Base-by-base conservation (phyloP, 2,797 vertebrate species). In the Platalea minor region DNA sequence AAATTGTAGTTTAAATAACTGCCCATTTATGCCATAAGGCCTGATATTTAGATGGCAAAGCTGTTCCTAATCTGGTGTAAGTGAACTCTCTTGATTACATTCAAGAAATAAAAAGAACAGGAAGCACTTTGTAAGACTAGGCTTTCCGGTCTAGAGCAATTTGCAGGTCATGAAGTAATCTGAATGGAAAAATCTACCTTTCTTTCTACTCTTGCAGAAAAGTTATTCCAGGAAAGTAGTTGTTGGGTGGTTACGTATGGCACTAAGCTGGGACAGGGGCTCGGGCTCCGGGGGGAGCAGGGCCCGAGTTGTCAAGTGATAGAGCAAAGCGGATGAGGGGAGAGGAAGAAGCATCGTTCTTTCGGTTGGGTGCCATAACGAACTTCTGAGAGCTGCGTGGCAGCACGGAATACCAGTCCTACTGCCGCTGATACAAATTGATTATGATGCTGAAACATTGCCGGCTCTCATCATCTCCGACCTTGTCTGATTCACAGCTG, bases 401-500 rank as follows among this genome's bases (percentile, higher is more conserved):
- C 88, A 85, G 89, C 70, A 15, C 33, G 3, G 54, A 54, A 84
- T 33, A 13, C 81, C 92, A 11, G 4, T 88, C 85, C 54, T 53
- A 6, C 75, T 41, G 51, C 72, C 89, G 85, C 72, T 69, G 87
- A 92, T 91, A 51, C 92, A 96, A 94, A 97, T 94, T 80, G 94
- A 85, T 92, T 75, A 63, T 75, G 95, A 78, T 95, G 97, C 97
- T 95, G 91, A 80, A 90, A 85, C 92, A 83, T 82, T 20, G 72
- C 65, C 31, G 95, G 93, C 96, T 96, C 80, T 91, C 97, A 78
- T 95, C 93, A 75, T 78, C 83, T 61, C 67, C 48, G 93, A 96
- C 95, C 97, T 97, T 97, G 97, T 86, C 79, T 95, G 96, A 89
- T 95, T 94, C 96, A 94, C 97, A 97, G 96, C 97, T 95, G 87